These are phyloP conservation scores for Sapayoa aenigma DNA, from an alignment of 2,113 vertebrate species.

Conservation along the genomic window DNA sequence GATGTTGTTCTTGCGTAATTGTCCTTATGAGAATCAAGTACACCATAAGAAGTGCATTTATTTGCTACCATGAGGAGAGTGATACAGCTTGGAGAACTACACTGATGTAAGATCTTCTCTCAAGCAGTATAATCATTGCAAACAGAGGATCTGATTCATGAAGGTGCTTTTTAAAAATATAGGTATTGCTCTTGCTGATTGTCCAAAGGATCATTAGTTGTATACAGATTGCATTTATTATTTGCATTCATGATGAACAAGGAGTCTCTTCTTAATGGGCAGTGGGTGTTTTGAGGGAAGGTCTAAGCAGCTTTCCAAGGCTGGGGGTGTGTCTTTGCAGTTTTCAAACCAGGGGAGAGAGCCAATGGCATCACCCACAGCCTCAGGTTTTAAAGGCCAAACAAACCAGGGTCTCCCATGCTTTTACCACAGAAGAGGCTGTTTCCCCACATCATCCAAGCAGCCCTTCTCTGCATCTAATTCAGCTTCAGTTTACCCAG, in stretches of 20 bases:
- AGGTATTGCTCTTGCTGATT: background rate
- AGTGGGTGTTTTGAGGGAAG: background rate
- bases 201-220: background rate
- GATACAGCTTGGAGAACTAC: background rate
- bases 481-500: background rate
- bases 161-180: background rate
- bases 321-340: background rate
- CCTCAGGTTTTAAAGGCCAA: background rate
- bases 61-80: background rate
- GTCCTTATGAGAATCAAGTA: conserved; percentile 32
- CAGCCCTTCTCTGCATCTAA: background rate
- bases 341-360: background rate
- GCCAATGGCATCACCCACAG: fast-evolving
- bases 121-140: background rate
- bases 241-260: background rate
- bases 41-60: background rate
- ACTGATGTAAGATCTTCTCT: background rate
- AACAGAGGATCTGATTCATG: background rate
- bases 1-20: conserved; percentile 31
- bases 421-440: background rate
- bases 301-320: background rate
- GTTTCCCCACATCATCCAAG: background rate
- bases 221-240: background rate
- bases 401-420: background rate
- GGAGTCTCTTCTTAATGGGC: background rate